Base-by-base conservation (phyloP, 1,140 invertebrate species). In the Cotesia glomerata region DNA sequence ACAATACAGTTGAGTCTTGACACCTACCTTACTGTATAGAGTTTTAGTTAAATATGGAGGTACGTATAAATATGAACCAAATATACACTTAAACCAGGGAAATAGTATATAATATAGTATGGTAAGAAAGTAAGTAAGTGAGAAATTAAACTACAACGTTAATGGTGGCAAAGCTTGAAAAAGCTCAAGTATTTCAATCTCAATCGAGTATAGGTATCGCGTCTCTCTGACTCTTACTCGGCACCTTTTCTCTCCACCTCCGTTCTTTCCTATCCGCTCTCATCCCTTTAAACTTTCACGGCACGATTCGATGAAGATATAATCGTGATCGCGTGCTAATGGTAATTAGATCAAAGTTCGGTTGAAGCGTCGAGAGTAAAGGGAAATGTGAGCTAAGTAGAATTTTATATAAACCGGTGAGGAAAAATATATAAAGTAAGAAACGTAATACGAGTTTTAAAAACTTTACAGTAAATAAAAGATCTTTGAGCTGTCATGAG, bases 281-380 rank as follows among this genome's bases (percentile, higher is more conserved):
- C 36, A 58, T 36, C 69, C 36, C 62, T 64, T 62, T 61, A 5
- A 51, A 45, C 69, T 26, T 59, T 58, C 69, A 59, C 58, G 58
- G 58, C 69, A 70, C 45, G 35, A 71, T 45, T 49, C 75, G 74
- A 81, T 81, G 81, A 85, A 84, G 81, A 82, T 82, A 76, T 82
- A 83, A 83, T 83, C 82, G 76, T 69, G 74, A 77, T 85, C 75
- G 82, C 84, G 83, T 85, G 84, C 74, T 59, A 68, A 70, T 77
- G 74, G 77, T 83, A 83, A 84, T 83, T 84, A 83, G 81, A 81
- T 81, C 80, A 79, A 83, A 86, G 78, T 85, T 84, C 67, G 78
- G 76, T 78, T 78, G 76, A 73, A 71, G 71, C 75, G 78, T 64
- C 56, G 66, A 39, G 62, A 64, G 59, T 54, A 8, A 67, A 51